Evolutionary conservation across 2,113 vertebrate species (phyloP), one percentile per base, ranked within the genome.

Genomic region (Solenodon paradoxus): DNA sequence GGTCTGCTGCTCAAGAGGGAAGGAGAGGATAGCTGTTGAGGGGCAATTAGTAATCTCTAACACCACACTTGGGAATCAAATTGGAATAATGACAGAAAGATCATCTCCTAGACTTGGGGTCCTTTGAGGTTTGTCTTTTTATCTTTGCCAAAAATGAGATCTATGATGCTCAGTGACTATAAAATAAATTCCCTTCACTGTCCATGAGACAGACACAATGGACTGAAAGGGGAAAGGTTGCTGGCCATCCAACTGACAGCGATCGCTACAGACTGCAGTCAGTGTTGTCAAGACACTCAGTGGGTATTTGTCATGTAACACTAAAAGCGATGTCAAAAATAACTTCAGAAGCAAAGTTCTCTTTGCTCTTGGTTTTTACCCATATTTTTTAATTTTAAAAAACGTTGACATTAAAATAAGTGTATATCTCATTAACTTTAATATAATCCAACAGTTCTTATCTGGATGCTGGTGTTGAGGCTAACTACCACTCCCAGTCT

Each of bases 51-150:
- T 47, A 80, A 63, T 90, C n/a, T 83, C 69, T 79, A 40, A 49
- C 71, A 47, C 10, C 47, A 35, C 16, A 12, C 66, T 40, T 59
- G 66, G 61, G 69, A 88, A 74, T 38, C 5, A 15, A 78, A 79
- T 32, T 82, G 55, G 51, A 94, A 77, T 53, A 87, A 90, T 38
- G 68, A 96, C 66, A 87, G 77, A 59, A 90, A 94, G 55, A 83
- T 92, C 69, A 94, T 77, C 71, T 92, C 30, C 77, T 86, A 82
- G n/a, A 64, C 42, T 90, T 85, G 20, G n/a, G 10, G 45, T 69
- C 80, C 66, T 87, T 92, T 85, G 88, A 82, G 63, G 47, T 82
- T 88, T 96, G 11, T 93, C 55, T 91, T 92, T 72, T 66, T 86
- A 38, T 96, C 55, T 1, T 71, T 92, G 68, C 79, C 47, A 64